phyloP scores from a whole-genome alignment of 2,797 vertebrate genomes.

The Alectoris magna region DNA sequence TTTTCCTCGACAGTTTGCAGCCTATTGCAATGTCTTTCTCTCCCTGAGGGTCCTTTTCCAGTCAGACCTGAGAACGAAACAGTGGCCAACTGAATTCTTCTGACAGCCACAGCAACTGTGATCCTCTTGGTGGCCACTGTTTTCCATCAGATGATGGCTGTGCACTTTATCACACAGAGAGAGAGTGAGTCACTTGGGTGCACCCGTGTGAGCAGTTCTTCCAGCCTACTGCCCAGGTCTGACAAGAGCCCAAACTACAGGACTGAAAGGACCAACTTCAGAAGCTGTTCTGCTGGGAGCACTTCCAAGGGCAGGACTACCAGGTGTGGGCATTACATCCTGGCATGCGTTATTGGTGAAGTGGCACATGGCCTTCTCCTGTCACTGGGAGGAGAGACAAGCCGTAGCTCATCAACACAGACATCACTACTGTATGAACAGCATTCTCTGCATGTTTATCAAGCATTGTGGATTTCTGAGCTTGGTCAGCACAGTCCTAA shows the following conservation, averaged over 20 bases:
- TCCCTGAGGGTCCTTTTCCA: too few relatives aligned
- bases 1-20: neutral
- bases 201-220: too few relatives aligned
- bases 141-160: neutral
- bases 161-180: too few relatives aligned
- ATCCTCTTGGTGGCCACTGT: too few relatives aligned
- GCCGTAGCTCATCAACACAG: neutral
- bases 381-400: neutral
- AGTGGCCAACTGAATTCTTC: neutral
- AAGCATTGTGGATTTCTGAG: neutral
- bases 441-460: neutral
- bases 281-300: rapidly evolving
- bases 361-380: neutral
- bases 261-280: neutral
- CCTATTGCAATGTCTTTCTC: neutral
- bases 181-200: neutral
- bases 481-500: neutral
- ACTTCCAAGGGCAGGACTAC: neutral
- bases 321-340: rapidly evolving
- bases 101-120: neutral
- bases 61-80: neutral
- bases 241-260: too few relatives aligned
- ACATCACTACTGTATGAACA: neutral
- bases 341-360: rapidly evolving
- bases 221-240: neutral